A percentile compares a stretch with the other conserved stretches of the same genome.
These are phyloP conservation scores for Euzetes globulus DNA, from an alignment of 2,888 invertebrate genomes.

Conservation along the genomic window DNA sequence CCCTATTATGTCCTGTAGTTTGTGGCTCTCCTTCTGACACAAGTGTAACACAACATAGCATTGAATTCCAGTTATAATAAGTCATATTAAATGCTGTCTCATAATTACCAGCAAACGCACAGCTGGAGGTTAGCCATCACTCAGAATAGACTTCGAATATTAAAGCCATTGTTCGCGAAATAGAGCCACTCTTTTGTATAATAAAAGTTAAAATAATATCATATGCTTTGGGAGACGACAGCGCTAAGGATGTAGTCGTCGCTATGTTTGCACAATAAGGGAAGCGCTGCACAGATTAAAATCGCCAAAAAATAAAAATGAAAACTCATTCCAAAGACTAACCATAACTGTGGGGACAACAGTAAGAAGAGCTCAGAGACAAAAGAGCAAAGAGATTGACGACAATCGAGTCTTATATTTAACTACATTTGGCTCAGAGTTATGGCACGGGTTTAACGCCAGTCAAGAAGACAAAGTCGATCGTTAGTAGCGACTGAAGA, in stretches of 20 bases:
- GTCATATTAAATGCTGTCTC: conserved; percentile 25
- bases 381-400: neutral
- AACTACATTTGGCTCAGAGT: neutral
- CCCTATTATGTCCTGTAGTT: neutral
- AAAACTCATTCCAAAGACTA: neutral
- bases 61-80: conserved; percentile 20
- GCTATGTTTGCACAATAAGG: conserved; percentile 8
- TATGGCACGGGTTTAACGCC: conserved; percentile 16
- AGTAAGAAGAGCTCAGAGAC: neutral
- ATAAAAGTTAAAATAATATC: neutral
- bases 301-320: neutral
- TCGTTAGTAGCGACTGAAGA: neutral
- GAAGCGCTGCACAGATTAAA: neutral
- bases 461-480: neutral
- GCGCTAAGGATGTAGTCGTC: neutral
- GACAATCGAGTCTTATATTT: neutral
- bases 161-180: conserved; percentile 19
- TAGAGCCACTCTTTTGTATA: conserved; percentile 6
- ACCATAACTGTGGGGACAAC: neutral
- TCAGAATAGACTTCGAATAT: neutral
- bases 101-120: conserved; percentile 25
- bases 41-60: conserved; percentile 17
- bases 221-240: neutral
- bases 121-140: conserved; percentile 5
- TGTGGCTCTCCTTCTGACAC: conserved; percentile 17